A percentile compares a stretch with the other conserved stretches of the same genome.
Conservation (phyloP, 2,113 vertebrate genomes). For the Alligator sinensis region DNA sequence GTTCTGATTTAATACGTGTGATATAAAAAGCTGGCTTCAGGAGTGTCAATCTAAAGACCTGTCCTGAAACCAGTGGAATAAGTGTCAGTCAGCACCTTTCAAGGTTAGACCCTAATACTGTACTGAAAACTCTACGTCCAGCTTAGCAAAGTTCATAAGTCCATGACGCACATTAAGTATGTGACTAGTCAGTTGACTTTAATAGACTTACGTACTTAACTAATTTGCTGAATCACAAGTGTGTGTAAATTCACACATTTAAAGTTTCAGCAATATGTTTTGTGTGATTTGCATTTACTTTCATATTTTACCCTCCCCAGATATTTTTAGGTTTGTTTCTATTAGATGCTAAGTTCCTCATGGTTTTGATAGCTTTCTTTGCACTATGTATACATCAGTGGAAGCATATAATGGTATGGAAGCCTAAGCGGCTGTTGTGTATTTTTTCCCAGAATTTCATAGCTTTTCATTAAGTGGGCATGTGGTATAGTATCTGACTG, state of each 20-base stretch:
- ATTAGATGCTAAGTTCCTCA: background rate
- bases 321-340: background rate
- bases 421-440: background rate
- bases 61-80: background rate
- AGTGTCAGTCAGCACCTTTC: background rate
- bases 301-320: background rate
- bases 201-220: background rate
- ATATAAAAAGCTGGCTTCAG: background rate
- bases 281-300: background rate
- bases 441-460: background rate
- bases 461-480: background rate
- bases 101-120: background rate
- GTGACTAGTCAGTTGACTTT: background rate
- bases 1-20: no score
- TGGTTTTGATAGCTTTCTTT: accelerated
- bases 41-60: accelerated
- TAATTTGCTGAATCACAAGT: background rate
- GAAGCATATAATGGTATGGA: background rate
- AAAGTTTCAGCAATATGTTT: background rate
- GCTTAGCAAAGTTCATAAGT: background rate
- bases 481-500: background rate
- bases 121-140: background rate
- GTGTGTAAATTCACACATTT: accelerated
- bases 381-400: background rate
- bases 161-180: accelerated